Evolutionary conservation across 2,113 vertebrate species (phyloP), one percentile per base, ranked within the genome.

Genomic region (Cephalophus harveyi): DNA sequence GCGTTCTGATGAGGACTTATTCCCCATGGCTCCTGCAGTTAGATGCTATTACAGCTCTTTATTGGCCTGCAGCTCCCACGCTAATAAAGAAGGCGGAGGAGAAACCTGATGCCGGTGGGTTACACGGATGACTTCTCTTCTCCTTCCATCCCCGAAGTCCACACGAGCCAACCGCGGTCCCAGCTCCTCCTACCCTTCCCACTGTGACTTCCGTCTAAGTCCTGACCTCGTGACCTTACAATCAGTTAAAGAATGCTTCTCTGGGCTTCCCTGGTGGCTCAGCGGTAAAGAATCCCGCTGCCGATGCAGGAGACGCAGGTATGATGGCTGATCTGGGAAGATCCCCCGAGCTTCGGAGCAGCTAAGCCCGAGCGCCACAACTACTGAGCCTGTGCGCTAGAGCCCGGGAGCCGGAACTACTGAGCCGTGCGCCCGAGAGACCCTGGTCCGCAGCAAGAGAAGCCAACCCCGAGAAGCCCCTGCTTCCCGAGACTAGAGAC

Each of bases 161-260:
- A 1, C 19, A 3, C 0, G 9, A 79, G 30, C 55, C 15, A 10
- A 4, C 23, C 28, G 5, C 7, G 2, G 6, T 9, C 19, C 28
- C 2, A 8, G 40, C 10, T 28, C 59, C 59, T 55, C 21, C 40
- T 30, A 40, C 30, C 33, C 0, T 46, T 83, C 27, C 36, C 15
- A 14, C 2, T 6, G 67, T 28, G 6, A 2, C 40, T 79, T 90
- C 76, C 50, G 0, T 33, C 16, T 36, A 27, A 28, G 27, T 54
- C 40, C 30, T 2, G 43, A 55, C 67, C 17, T 23, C 17, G 14
- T 1, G 7, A 21, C 59, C 10, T 23, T 19, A 23, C 3, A 4
- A 4, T 64, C 11, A 25, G 21, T 55, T 36, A 3, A 64, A 6
- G 21, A 54, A 30, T 9, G 13, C 50, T 28, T 86, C 78, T 86